A percentile compares a stretch with the other conserved stretches of the same genome.
Conservation (phyloP, 2,888 invertebrate species). For the Agrilus mali region DNA sequence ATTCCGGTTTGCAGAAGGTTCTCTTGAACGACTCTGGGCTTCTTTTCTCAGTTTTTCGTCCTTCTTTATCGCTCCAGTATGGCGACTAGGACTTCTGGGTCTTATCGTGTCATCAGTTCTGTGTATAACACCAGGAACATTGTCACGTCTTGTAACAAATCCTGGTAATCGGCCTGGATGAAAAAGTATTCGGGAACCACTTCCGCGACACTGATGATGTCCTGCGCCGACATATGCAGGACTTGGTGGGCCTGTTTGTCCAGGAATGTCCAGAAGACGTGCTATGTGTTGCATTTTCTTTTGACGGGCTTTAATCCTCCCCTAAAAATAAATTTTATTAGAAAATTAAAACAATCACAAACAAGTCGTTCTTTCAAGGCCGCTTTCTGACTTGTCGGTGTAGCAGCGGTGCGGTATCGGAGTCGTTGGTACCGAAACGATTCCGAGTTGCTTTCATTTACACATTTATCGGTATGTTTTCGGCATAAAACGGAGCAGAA, state of each 20-base stretch:
- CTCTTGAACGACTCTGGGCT: conserved; percentile 13
- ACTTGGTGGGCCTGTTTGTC: conserved; percentile 37
- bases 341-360: too few relatives aligned
- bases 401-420: too few relatives aligned
- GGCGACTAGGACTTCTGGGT: conserved; percentile 23
- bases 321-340: conserved; percentile 37
- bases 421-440: too few relatives aligned
- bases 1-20: conserved; percentile 25
- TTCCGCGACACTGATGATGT: conserved; percentile 23
- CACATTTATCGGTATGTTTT: too few relatives aligned
- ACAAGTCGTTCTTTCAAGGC: too few relatives aligned
- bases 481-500: too few relatives aligned
- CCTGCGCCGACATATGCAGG: conserved; percentile 34
- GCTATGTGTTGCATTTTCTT: conserved; percentile 96
- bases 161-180: conserved; percentile 30
- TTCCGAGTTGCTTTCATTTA: too few relatives aligned
- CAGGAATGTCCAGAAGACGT: conserved; percentile 73
- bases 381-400: too few relatives aligned
- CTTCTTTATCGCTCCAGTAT: conserved; percentile 18
- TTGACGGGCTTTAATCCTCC: conserved; percentile 85
- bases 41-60: conserved; percentile 13
- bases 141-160: conserved; percentile 33
- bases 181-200: conserved; percentile 30
- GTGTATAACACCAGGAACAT: conserved; percentile 30
- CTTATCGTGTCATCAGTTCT: conserved; percentile 22